Evolutionary conservation across 2,888 invertebrate genomes (phyloP).

Genomic region (Cephus rjabovi): DNA sequence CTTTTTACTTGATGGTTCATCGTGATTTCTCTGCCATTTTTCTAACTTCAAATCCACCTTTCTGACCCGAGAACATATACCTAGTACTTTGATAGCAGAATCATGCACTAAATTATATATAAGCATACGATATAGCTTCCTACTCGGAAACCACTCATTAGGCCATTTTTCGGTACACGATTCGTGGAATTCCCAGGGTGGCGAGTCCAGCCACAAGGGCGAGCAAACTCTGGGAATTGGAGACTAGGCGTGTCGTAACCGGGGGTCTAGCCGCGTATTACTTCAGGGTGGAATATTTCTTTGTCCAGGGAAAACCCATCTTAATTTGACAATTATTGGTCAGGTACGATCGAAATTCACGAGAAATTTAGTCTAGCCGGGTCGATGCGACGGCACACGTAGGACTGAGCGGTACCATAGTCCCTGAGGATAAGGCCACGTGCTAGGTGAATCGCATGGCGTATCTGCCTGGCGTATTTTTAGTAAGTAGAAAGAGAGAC

Average conservation of each 20-base stretch:
- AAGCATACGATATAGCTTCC: neutral
- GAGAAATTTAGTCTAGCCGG: neutral
- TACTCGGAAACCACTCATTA: neutral
- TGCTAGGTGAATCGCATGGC: neutral
- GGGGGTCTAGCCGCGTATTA: neutral
- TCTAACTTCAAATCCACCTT: no score
- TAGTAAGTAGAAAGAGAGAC: neutral
- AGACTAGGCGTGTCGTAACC: neutral
- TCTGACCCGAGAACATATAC: neutral
- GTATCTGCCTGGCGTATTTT: neutral
- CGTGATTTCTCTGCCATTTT: no score
- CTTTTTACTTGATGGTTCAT: conserved; percentile 35
- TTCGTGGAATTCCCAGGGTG: neutral
- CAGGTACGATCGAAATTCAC: neutral
- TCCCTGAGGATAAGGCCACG: neutral
- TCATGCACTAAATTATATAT: neutral
- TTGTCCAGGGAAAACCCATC: neutral
- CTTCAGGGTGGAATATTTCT: neutral
- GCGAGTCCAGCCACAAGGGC: neutral
- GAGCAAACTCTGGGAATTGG: neutral
- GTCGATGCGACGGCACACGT: neutral
- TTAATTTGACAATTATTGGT: neutral
- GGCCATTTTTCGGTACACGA: neutral
- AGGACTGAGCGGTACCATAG: neutral
- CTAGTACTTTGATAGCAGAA: neutral